phyloP scores from a whole-genome alignment of 2,113 vertebrate species.

The Xenopus borealis region DNA sequence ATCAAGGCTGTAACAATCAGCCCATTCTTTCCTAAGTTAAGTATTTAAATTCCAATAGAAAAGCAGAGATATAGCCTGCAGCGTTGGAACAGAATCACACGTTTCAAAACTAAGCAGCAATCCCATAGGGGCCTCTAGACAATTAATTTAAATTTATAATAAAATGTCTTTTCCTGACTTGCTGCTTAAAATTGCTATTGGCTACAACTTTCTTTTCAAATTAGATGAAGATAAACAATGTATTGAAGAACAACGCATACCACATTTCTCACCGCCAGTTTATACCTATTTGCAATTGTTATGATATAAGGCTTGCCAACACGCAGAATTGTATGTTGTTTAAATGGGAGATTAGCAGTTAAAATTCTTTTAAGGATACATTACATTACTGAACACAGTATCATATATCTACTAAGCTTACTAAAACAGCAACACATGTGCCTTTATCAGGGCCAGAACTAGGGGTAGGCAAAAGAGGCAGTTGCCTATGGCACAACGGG shows the following conservation, averaged over 20 bases:
- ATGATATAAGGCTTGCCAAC: background rate
- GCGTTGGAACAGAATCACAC: slow-evolving; percentile 28
- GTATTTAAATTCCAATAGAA: slow-evolving; percentile 12
- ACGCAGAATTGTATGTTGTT: background rate
- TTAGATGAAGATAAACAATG: slow-evolving; percentile 6
- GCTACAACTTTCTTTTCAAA: slow-evolving; percentile 3
- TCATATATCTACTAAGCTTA: too few species aligned
- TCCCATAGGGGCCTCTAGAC: slow-evolving; percentile 11
- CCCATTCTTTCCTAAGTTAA: slow-evolving; percentile 23
- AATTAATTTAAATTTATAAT: slow-evolving; percentile 39
- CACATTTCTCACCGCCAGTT: background rate
- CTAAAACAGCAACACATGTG: too few species aligned
- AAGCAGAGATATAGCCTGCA: slow-evolving; percentile 29
- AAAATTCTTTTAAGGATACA: too few species aligned
- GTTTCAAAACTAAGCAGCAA: slow-evolving; percentile 9
- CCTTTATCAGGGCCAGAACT: too few species aligned
- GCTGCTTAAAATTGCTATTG: slow-evolving; percentile 10
- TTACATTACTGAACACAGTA: too few species aligned
- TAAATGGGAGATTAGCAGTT: too few species aligned
- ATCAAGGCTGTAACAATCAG: slow-evolving; percentile 17
- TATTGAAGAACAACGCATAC: slow-evolving; percentile 9
- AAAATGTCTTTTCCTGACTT: slow-evolving; percentile 16
- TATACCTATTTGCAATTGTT: background rate
- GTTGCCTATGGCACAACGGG: too few species aligned
- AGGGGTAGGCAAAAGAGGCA: too few species aligned